A percentile compares a stretch with the other conserved stretches of the same genome.
These are phyloP conservation scores for Crax fasciolata DNA, from an alignment of 2,797 vertebrate species.

Conservation along the genomic window DNA sequence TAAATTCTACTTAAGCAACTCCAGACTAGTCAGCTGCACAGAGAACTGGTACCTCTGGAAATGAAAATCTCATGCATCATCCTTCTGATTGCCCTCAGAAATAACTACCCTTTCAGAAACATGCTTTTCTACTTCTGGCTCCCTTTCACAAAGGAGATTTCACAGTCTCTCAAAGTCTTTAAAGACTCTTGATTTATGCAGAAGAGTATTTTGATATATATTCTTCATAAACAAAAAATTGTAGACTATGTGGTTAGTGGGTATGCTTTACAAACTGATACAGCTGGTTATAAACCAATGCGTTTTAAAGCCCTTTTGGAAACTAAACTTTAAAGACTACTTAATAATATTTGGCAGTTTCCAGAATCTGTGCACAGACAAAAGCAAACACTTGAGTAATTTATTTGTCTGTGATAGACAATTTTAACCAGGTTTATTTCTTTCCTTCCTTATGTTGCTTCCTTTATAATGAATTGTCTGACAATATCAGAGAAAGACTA, in stretches of 20 bases:
- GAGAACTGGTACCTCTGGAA: not conserved
- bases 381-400: not conserved
- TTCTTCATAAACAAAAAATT: not conserved
- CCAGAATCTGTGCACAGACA: not conserved
- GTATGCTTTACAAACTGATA: not conserved
- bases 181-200: not conserved
- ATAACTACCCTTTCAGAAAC: not conserved
- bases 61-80: not conserved
- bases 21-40: not conserved
- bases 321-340: not conserved
- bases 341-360: not conserved
- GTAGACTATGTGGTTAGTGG: not conserved
- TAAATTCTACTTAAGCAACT: not conserved
- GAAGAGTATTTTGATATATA: not conserved
- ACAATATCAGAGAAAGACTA: not conserved
- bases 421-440: constrained; percentile 18
- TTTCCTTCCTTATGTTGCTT: constrained; percentile 28
- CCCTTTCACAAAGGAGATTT: not conserved
- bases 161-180: not conserved
- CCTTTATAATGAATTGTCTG: constrained; percentile 26
- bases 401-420: not conserved
- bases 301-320: not conserved
- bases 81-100: not conserved
- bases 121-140: not conserved
- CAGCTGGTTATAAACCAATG: not conserved